These are phyloP conservation scores for Ganaspis sp. DNA, from an alignment of 1,140 invertebrate genomes.

Conservation along the genomic window DNA sequence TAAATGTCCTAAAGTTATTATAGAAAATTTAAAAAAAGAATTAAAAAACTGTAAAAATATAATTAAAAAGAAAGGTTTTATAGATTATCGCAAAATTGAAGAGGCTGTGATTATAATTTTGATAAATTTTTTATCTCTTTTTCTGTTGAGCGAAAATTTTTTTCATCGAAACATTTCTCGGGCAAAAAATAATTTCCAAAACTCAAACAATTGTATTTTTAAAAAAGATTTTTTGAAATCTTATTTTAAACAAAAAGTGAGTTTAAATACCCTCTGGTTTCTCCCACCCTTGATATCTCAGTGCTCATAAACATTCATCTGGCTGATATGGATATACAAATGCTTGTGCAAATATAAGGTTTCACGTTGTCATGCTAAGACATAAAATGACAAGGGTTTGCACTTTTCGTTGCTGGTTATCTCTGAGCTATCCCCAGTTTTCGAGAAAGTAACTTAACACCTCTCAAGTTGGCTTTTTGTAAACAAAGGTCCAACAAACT, in stretches of 20 bases:
- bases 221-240: too few species aligned
- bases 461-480: slow-evolving; percentile 5
- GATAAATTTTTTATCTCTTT: too few species aligned
- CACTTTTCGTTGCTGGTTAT: slow-evolving; percentile 25
- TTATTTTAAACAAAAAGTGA: neutral
- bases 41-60: too few species aligned
- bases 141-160: too few species aligned
- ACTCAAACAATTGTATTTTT: too few species aligned
- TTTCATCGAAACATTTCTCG: too few species aligned
- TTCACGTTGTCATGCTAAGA: slow-evolving; percentile 31
- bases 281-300: neutral
- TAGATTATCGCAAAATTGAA: too few species aligned
- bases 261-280: slow-evolving; percentile 10
- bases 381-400: slow-evolving; percentile 28
- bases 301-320: slow-evolving; percentile 23
- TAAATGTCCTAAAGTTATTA: too few species aligned
- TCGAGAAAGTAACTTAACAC: slow-evolving; percentile 28
- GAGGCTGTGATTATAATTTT: too few species aligned
- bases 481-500: slow-evolving; percentile 13
- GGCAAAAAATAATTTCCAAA: too few species aligned
- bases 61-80: too few species aligned
- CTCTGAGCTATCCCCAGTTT: slow-evolving; percentile 22
- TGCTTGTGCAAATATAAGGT: slow-evolving; percentile 25
- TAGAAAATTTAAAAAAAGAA: too few species aligned
- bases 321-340: slow-evolving; percentile 25